Evolutionary conservation across 2,888 invertebrate genomes (phyloP).

Genomic region (Mesorhabditis sp.): DNA sequence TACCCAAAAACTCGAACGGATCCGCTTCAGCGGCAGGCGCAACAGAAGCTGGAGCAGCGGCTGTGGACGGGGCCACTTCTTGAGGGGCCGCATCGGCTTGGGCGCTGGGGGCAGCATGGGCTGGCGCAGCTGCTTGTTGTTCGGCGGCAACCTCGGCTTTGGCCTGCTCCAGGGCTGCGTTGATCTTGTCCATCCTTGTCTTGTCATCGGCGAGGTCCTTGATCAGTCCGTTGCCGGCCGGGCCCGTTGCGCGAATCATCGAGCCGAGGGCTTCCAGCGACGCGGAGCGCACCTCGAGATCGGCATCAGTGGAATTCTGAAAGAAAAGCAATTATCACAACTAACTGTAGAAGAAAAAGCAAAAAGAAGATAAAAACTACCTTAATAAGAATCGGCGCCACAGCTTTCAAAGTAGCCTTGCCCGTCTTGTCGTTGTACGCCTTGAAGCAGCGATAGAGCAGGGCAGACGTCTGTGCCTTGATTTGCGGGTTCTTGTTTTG

Average conservation of each 20-base stretch:
- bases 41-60: constrained; percentile 11
- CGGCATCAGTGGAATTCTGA: constrained; percentile 61
- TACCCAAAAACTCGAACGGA: constrained; percentile 69
- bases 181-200: background rate
- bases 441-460: constrained; percentile 34
- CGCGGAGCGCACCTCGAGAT: constrained; percentile 84
- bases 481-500: constrained; percentile 63
- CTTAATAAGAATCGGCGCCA: constrained; percentile 52
- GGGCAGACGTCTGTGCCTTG: constrained; percentile 58
- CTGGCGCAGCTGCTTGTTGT: constrained; percentile 22
- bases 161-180: constrained; percentile 5
- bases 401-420: constrained; percentile 61
- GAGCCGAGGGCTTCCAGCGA: constrained; percentile 83
- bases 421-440: constrained; percentile 19
- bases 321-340: constrained; percentile 2
- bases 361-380: constrained; percentile 16
- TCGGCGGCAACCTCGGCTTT: background rate
- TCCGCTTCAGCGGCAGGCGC: constrained; percentile 47
- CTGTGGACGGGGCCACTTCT: constrained; percentile 10
- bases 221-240: constrained; percentile 5
- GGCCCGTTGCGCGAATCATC: background rate
- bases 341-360: background rate
- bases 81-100: constrained; percentile 14
- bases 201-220: background rate
- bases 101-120: constrained; percentile 7